Evolutionary conservation across 2,797 vertebrate genomes (phyloP).

Genomic region (Sebastes wilsoni): DNA sequence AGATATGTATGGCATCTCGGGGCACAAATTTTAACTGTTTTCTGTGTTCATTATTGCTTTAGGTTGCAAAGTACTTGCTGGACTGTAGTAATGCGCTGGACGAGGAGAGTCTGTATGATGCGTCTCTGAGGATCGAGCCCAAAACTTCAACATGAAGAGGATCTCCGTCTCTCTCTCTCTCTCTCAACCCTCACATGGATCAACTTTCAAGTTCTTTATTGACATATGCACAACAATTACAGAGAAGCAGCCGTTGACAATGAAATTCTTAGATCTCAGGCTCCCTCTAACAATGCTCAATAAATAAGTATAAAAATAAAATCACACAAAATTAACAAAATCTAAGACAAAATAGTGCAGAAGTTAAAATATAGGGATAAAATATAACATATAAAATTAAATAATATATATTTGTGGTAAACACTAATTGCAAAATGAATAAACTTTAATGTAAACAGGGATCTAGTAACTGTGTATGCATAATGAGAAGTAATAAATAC

Average conservation of each 20-base stretch:
- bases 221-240: neutral
- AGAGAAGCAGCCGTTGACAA: neutral
- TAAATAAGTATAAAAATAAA: neutral
- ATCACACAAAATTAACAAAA: neutral
- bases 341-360: neutral
- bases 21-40: fast-evolving
- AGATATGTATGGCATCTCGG: no score
- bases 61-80: constrained; percentile 94
- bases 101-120: constrained; percentile 94
- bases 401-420: neutral
- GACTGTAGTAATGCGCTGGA: constrained; percentile 90
- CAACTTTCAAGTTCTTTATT: neutral
- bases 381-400: neutral
- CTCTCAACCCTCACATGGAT: constrained; percentile 7
- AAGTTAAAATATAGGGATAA: neutral
- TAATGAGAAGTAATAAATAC: neutral
- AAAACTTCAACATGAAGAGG: constrained; percentile 91
- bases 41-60: constrained; percentile 10
- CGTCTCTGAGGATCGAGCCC: constrained; percentile 94
- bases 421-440: neutral
- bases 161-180: neutral
- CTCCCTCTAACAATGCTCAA: neutral
- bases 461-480: neutral
- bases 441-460: neutral
- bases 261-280: neutral